Base-by-base conservation (phyloP, 2,113 vertebrate genomes). In the Hassar affinis region DNA sequence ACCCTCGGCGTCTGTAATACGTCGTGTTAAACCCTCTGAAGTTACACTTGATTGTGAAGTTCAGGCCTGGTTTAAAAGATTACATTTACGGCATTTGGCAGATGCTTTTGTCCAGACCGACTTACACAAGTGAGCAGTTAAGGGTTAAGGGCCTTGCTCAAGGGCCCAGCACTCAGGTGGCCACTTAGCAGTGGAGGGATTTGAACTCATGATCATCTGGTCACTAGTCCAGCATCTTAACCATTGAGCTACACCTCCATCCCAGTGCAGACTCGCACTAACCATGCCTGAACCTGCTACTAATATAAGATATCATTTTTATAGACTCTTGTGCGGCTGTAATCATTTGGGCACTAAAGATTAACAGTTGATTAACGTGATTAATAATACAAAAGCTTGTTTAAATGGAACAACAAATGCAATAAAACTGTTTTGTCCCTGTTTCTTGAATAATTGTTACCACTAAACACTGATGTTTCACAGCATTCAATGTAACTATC, bases 1-100 rank as follows among this genome's bases (percentile, higher is more conserved):
- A 99, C 85, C 96, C 95, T 64, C 90, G 92, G 30, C 94, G 93
- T 56, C 92, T 91, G 90, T 96, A 97, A 45, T 94, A 54, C 0
- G 90, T 87, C 54, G 94, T 94, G 45, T 90, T 84, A 49, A 96
- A 96, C 12, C 75, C 83, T 4, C 92, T 80, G 86, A 92, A 97
- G 27, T 38, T 88, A 0, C 94, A 95, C 0, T 84, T 92, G 85
- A 95, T 85, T 1, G 42, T 90, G 80, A 91, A 92, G 61, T 91
- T 74, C 88, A 95, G 82, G 4, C 59, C 92, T 92, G 47, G 74
- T 42, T 15, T 9, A 71, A 51, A 51, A 72, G 10, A 17, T 18
- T 14, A 47, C 11, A n/a, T 71, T 66, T n/a, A n/a, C n/a, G n/a
- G n/a, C n/a, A n/a, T n/a, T n/a, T n/a, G n/a, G n/a, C n/a, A n/a